Evolutionary conservation across 2,113 vertebrate species (phyloP).

Genomic region (Vireo altiloquus): DNA sequence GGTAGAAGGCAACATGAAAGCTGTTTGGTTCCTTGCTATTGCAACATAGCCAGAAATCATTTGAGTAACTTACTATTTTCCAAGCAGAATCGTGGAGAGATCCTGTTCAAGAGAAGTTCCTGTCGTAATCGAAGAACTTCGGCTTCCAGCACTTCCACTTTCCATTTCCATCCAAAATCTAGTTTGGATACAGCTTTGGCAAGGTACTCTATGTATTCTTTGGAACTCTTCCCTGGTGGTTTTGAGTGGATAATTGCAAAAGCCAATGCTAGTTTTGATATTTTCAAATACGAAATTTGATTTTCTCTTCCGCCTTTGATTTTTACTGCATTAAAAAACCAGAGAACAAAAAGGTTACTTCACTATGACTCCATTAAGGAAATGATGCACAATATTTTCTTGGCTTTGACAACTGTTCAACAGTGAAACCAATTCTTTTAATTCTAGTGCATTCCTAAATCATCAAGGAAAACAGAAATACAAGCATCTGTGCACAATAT

Average conservation of each 20-base stretch:
- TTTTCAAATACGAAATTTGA: slow-evolving; percentile 65
- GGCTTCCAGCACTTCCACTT: slow-evolving; percentile 74
- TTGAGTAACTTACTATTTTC: slow-evolving; percentile 63
- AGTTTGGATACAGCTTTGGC: slow-evolving; percentile 49
- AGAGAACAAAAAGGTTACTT: slow-evolving; percentile 6
- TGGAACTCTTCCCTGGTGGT: slow-evolving; percentile 76
- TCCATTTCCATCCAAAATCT: slow-evolving; percentile 70
- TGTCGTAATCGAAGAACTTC: slow-evolving; percentile 83
- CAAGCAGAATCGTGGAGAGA: slow-evolving; percentile 11
- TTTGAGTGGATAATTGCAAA: slow-evolving; percentile 81
- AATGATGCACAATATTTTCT: not conserved
- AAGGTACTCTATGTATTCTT: slow-evolving; percentile 72
- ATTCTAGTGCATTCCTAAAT: not conserved
- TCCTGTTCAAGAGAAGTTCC: slow-evolving; percentile 74
- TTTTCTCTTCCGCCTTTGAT: slow-evolving; percentile 32
- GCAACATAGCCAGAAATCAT: not conserved
- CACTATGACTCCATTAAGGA: not conserved
- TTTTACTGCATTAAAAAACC: slow-evolving; percentile 20
- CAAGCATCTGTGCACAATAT: not conserved
- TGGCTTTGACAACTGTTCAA: slow-evolving; percentile 27
- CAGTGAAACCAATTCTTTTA: slow-evolving; percentile 7
- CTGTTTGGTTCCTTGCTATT: not conserved
- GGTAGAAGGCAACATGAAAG: not conserved
- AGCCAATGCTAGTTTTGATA: slow-evolving; percentile 79
- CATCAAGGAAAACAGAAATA: not conserved